Base-by-base conservation (phyloP, 2,113 vertebrate species). In the Leuciscus idus region DNA sequence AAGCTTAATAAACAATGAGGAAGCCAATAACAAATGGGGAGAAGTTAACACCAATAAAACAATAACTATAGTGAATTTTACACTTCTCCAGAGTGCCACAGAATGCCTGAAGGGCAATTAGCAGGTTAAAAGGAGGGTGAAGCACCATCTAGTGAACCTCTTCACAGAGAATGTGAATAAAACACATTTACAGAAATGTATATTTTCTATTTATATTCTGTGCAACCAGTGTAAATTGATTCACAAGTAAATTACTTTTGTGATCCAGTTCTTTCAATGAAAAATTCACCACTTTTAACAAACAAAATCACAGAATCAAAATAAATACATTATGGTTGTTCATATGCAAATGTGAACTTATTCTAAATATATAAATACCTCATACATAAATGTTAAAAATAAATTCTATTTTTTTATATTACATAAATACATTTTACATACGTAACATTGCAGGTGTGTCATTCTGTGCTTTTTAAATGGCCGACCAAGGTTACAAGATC, bases 21-120 rank as follows among this genome's bases (percentile, higher is more conserved):
- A 30, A 19, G 9, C 8, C 6, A 30, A 19, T 30, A 77, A 30
- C 6, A 30, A 55, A 13, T 55, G 6, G 26, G 7, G 30, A 26
- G 26, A 77, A 52, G 48, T 50, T 46, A 26, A 48, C 70, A 46
- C 11, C 12, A n/a, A 73, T 43, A 46, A 26, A 73, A 74, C 11
- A 74, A 46, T 10, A 46, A 74, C 72, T n/a, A 15, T 5, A 72
- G 33, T 30, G 15, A 59, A 28, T 59, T 74, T 30, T 43, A n/a
- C 77, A 79, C 15, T 79, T 70, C 50, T 46, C 4, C 70, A n/a
- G 70, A 86, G 72, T 55, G 62, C 26, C n/a, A 70, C 36, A 68
- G 36, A 36, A 84, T 61, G 43, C 43, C 26, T 36, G 36, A 59
- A 52, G 4, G 70, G 4, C 5, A 43, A 46, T 73, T 73, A 73